A percentile compares a stretch with the other conserved stretches of the same genome.
Evolutionary conservation across 2,113 vertebrate genomes (phyloP).

Genomic region (Dipodomys spectabilis): DNA sequence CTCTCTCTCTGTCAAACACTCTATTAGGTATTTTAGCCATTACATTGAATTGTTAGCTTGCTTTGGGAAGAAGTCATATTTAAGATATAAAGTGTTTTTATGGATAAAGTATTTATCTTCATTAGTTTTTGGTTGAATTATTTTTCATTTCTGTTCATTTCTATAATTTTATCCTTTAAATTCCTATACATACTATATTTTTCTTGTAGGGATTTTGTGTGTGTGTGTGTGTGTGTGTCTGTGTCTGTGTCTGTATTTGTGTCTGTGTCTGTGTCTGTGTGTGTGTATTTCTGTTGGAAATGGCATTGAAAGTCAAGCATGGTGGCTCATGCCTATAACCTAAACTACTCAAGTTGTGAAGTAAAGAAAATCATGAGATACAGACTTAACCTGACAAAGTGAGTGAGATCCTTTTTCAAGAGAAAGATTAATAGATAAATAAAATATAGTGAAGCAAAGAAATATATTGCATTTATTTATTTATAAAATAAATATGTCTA

Average conservation of each 20-base stretch:
- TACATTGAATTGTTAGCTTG: neutral
- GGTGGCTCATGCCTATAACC: no score
- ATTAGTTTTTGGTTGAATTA: neutral
- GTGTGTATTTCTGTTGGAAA: neutral
- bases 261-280: neutral
- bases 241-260: neutral
- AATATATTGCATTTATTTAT: no score
- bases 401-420: no score
- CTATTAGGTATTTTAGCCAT: neutral
- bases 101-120: neutral
- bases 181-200: neutral
- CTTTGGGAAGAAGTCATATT: neutral
- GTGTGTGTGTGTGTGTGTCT: neutral
- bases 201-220: neutral
- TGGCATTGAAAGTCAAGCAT: neutral
- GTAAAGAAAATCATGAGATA: no score
- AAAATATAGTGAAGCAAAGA: no score
- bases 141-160: neutral
- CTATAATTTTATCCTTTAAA: slow-evolving; percentile 3
- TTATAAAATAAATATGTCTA: no score
- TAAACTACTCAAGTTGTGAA: no score
- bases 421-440: no score
- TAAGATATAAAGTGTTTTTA: neutral
- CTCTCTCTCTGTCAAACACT: neutral
- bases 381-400: no score